phyloP scores from a whole-genome alignment of 2,888 invertebrate genomes.

The Perizoma affinitatum region DNA sequence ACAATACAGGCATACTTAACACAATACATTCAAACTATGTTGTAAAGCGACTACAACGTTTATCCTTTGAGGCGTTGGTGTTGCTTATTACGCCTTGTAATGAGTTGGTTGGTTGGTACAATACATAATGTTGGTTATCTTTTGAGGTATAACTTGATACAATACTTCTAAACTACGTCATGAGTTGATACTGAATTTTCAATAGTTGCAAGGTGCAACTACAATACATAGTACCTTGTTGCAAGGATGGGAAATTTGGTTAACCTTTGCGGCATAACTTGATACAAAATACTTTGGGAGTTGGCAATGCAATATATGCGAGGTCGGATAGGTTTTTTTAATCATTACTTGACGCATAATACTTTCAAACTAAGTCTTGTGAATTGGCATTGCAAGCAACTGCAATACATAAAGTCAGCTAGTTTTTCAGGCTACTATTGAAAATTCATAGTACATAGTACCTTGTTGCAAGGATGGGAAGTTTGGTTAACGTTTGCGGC shows the following conservation, averaged over 20 bases:
- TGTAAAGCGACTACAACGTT: not conserved
- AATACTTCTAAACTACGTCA: not conserved
- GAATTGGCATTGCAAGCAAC: not conserved
- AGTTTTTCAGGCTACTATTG: no score
- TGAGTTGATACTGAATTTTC: not conserved
- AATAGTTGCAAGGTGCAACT: not conserved
- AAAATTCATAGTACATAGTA: no score
- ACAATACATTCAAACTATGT: slow-evolving; percentile 7
- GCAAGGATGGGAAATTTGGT: not conserved
- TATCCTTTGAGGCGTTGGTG: slow-evolving; percentile 11
- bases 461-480: not conserved
- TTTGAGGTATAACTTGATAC: slow-evolving; percentile 2
- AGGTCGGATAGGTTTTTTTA: no score
- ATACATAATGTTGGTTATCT: not conserved
- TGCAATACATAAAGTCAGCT: not conserved
- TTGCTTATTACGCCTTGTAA: no score
- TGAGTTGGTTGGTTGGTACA: not conserved
- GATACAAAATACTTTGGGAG: not conserved
- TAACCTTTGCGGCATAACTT: not conserved
- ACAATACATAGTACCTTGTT: not conserved
- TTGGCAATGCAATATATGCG: no score
- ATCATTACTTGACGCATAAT: not conserved
- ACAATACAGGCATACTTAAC: not conserved
- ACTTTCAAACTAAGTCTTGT: not conserved
- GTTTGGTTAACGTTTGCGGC: not conserved